Evolutionary conservation across 2,113 vertebrate species (phyloP).

Genomic region (Arenaria interpres): DNA sequence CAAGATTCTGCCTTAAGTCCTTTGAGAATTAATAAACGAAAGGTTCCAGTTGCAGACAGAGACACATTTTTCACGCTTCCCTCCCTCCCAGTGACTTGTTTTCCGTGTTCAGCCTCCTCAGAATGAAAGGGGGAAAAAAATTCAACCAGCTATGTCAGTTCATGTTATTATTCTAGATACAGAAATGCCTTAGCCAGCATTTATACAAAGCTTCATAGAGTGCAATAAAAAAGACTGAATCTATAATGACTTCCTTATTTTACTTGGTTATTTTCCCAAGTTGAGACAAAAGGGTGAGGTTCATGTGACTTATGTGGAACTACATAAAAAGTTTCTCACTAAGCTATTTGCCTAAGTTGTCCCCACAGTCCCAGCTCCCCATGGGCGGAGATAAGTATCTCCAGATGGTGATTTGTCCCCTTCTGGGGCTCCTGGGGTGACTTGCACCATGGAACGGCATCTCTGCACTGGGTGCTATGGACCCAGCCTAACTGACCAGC

Average conservation of each 20-base stretch:
- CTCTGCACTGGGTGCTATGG: background rate
- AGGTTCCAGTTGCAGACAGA: conserved; percentile 38
- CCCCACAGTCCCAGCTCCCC: background rate
- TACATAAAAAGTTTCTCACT: background rate
- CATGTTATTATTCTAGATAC: conserved; percentile 14
- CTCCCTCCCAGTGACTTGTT: conserved; percentile 36
- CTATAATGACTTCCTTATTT: conserved; percentile 30
- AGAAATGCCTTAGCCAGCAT: conserved; percentile 48
- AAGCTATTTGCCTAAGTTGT: background rate
- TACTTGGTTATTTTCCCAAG: conserved; percentile 24
- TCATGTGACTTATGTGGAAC: background rate
- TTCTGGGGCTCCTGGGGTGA: background rate
- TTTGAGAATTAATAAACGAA: conserved; percentile 47
- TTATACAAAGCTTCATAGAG: conserved; percentile 14
- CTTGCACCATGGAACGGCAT: background rate
- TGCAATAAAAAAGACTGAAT: background rate
- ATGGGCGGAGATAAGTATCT: background rate
- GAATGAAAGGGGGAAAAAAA: conserved; percentile 8
- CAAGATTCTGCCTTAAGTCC: background rate
- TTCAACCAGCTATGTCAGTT: conserved; percentile 23
- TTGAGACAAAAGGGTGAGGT: background rate
- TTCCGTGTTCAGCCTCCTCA: background rate
- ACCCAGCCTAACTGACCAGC: background rate
- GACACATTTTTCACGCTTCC: conserved; percentile 35
- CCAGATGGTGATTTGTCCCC: background rate